Evolutionary conservation across 2,113 vertebrate species (phyloP).

Genomic region (Naja naja): DNA sequence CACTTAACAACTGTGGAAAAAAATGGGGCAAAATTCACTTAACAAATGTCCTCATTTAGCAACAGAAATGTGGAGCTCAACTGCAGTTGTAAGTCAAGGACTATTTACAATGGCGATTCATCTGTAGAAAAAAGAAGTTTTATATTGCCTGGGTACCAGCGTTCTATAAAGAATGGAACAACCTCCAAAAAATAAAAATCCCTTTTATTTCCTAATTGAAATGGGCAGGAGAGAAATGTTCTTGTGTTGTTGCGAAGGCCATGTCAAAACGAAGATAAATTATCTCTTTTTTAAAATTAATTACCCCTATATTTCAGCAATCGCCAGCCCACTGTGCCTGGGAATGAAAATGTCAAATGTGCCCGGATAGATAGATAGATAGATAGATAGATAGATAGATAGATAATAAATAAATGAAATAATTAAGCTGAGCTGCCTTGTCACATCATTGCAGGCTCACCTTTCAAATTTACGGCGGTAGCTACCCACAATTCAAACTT

Average conservation of each 20-base stretch:
- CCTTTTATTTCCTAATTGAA: neutral
- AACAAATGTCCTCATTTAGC: neutral
- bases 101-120: neutral
- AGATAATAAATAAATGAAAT: conserved; percentile 14
- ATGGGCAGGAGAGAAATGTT: neutral
- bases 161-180: neutral
- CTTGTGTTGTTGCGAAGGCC: neutral
- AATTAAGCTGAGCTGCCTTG: conserved; percentile 9
- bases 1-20: neutral
- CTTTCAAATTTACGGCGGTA: neutral
- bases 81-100: neutral
- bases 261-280: conserved; percentile 14
- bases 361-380: neutral
- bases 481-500: neutral
- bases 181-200: neutral
- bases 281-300: neutral
- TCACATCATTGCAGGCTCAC: fast-evolving
- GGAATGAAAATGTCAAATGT: conserved; percentile 17
- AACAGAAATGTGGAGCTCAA: neutral
- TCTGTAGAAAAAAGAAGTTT: neutral
- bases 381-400: too few relatives aligned
- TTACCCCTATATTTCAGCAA: conserved; percentile 12
- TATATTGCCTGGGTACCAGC: neutral
- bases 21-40: neutral
- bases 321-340: neutral